Evolutionary conservation across 2,888 invertebrate genomes (phyloP), one percentile per base, ranked within the genome.

Genomic region (Drosophila atroscutellata): DNA sequence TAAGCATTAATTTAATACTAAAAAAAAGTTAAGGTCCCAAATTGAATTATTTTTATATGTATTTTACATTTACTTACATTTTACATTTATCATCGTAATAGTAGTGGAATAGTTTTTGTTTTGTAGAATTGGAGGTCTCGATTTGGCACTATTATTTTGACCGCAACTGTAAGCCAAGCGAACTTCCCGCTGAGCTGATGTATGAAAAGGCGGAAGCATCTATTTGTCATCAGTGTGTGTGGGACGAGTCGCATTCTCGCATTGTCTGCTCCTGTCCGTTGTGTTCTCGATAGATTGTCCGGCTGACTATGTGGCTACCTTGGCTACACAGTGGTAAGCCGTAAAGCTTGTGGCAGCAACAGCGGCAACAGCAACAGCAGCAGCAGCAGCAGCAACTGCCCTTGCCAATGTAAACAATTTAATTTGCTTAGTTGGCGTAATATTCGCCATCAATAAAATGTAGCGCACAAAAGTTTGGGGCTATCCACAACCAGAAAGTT

Each of bases 401-500:
- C 52, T 57, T 75, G 72, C 61, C 87, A 81, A 71, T 86, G 89
- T 81, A 89, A 87, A 86, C 86, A 86, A 86, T 89, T 86, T 86
- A 89, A 89, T 89, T 86, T 89, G 86, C 86, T 86, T 86, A 89
- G 89, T 89, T 87, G 87, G 89, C 89, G 82, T 89, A 80, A 84
- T 86, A 86, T 89, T 79, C 89, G 81, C 70, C 83, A 88, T 89
- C 83, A 83, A 86, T 86, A 83, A 88, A 82, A 79, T 75, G 77
- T 72, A 64, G 72, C 54, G 52, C 47, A 72, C 55, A 64, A 62
- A 59, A 61, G 52, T 71, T 64, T 55, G 18, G 42, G 18, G 15
- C 54, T 55, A 11, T 37, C 36, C 55, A 50, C 24, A 28, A 2
- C 24, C 18, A 36, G 47, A 52, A 55, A 57, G 69, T 51, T 76